phyloP scores from a whole-genome alignment of 2,797 vertebrate genomes.

The Alauda arvensis region DNA sequence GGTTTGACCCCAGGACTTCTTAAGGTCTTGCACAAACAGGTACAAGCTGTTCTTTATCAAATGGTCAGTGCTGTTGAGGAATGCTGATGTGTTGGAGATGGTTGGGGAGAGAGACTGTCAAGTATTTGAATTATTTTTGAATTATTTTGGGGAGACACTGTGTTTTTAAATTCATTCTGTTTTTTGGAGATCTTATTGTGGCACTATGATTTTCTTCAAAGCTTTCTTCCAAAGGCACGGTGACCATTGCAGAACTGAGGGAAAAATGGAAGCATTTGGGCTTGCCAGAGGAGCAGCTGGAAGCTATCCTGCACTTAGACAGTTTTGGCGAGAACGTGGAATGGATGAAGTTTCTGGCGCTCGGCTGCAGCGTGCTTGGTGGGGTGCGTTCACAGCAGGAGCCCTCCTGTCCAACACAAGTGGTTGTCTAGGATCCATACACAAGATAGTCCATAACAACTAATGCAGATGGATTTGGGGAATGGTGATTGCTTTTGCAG shows the following conservation, averaged over 20 bases:
- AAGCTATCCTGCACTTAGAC: constrained; percentile 75
- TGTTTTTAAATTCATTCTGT: not conserved
- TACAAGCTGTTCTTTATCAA: constrained; percentile 18
- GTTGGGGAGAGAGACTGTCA: not conserved
- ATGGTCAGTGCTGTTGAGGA: not conserved
- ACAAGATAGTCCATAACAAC: not conserved
- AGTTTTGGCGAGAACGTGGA: constrained; percentile 66
- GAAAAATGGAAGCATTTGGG: constrained; percentile 80
- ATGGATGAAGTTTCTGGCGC: constrained; percentile 86
- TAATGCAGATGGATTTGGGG: not conserved
- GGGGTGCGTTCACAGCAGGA: constrained; percentile 71
- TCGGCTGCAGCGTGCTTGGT: constrained; percentile 83
- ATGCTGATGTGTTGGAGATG: not conserved
- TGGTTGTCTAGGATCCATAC: accelerated
- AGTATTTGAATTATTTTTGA: not conserved
- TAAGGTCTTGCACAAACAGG: constrained; percentile 87
- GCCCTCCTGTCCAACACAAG: not conserved
- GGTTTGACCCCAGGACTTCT: constrained; percentile 85
- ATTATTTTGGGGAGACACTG: not conserved
- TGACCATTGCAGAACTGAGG: constrained; percentile 71
- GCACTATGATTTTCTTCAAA: not conserved
- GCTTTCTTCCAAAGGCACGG: constrained; percentile 24
- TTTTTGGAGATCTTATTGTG: not conserved
- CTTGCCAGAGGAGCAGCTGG: constrained; percentile 78
- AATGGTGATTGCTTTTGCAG: not conserved